These are phyloP conservation scores for Muscicapa adusta DNA, from an alignment of 2,113 vertebrate genomes.

Conservation along the genomic window DNA sequence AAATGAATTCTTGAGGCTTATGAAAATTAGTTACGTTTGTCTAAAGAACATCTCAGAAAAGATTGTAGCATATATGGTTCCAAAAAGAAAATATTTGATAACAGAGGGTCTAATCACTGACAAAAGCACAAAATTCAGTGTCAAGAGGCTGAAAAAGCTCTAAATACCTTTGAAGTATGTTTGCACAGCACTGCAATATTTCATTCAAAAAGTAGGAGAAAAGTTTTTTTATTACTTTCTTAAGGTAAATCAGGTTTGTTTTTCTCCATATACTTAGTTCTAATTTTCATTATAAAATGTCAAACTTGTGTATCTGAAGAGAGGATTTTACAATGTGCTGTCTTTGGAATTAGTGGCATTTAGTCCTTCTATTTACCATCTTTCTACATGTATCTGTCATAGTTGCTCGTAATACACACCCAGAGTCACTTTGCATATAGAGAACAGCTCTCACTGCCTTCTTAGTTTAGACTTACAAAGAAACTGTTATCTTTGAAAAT, in stretches of 20 bases:
- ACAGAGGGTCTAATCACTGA: background rate
- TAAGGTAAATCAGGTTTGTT: background rate
- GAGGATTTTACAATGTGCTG: background rate
- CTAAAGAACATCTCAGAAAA: background rate
- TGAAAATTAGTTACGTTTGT: background rate
- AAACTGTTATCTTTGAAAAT: background rate
- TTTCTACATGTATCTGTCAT: background rate
- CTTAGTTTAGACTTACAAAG: background rate
- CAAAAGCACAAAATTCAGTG: background rate
- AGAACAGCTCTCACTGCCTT: fast-evolving
- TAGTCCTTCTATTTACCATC: background rate
- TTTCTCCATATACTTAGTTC: background rate
- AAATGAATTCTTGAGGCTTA: background rate
- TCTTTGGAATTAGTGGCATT: background rate
- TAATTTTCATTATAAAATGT: background rate
- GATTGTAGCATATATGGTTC: background rate
- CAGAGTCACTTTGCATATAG: background rate
- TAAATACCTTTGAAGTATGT: background rate
- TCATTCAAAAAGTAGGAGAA: background rate
- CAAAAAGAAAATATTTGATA: background rate
- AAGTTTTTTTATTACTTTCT: background rate
- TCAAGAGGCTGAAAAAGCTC: background rate
- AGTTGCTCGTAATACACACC: background rate
- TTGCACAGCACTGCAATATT: background rate
- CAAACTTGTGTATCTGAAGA: background rate